phyloP scores from a whole-genome alignment of 2,888 invertebrate species.

The Neoitamus cyanurus region DNA sequence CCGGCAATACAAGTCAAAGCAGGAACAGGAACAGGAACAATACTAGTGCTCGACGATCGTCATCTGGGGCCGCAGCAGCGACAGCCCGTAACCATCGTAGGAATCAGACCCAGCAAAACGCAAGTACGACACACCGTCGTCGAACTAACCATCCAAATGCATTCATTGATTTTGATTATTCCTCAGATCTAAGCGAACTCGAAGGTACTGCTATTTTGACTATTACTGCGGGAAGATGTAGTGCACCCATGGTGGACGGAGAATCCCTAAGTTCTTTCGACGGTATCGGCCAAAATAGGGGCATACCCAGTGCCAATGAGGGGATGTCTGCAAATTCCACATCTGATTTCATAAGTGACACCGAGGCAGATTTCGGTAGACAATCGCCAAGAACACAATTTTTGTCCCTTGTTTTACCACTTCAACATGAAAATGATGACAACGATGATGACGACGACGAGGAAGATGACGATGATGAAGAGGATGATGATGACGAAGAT shows the following conservation, averaged over 20 bases:
- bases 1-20: not conserved
- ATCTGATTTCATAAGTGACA: conserved; percentile 45
- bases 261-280: not conserved
- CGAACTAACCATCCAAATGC: too few species aligned
- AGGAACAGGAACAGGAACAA: not conserved
- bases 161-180: too few species aligned
- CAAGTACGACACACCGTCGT: too few species aligned
- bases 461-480: conserved; percentile 48
- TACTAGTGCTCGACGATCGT: not conserved
- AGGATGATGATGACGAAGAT: conserved; percentile 47
- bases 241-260: not conserved
- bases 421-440: conserved; percentile 22
- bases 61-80: conserved; percentile 34
- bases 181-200: not conserved
- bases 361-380: conserved; percentile 40
- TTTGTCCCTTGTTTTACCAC: conserved; percentile 8
- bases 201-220: not conserved
- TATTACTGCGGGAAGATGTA: not conserved
- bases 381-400: conserved; percentile 21
- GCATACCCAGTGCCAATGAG: not conserved
- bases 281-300: not conserved
- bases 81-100: not conserved
- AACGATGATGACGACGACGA: conserved; percentile 46
- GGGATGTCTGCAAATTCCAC: conserved; percentile 36
- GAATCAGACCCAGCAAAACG: not conserved